Evolutionary conservation across 92 coral and sea anemone species (phyloP).

Genomic region (Micromussa lordhowensis): DNA sequence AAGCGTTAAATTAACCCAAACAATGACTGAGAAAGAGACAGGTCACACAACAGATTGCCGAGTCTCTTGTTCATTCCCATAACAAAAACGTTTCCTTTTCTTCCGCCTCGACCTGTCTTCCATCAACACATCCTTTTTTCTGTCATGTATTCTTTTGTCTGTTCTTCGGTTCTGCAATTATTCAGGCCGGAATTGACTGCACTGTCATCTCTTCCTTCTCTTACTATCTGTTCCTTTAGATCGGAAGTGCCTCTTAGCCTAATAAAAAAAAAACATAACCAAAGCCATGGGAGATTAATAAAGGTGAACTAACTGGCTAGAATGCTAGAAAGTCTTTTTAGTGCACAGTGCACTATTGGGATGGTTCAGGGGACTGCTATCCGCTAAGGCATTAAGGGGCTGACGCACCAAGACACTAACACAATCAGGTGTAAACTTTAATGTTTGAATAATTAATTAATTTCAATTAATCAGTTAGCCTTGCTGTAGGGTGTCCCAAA

Average conservation of each 20-base stretch:
- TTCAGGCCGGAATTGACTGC: not conserved
- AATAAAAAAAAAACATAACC: not conserved
- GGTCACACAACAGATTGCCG: not conserved
- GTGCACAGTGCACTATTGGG: no score
- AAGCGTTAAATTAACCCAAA: not conserved
- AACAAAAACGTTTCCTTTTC: not conserved
- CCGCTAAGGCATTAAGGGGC: no score
- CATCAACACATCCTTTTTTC: not conserved
- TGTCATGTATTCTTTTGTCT: not conserved
- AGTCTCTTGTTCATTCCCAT: not conserved
- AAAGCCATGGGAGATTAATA: not conserved
- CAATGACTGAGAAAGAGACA: not conserved
- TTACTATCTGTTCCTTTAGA: slow-evolving; percentile 34
- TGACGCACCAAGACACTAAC: no score
- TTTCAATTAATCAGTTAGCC: no score
- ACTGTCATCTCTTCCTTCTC: slow-evolving; percentile 30
- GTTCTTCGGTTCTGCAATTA: not conserved
- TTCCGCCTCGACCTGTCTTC: not conserved
- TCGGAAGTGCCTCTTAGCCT: slow-evolving; percentile 65
- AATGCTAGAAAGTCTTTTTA: no score
- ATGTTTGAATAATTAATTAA: no score
- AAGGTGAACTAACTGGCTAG: no score
- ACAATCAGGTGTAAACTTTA: no score
- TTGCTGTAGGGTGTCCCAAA: no score
- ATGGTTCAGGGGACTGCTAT: no score